Evolutionary conservation across 2,888 invertebrate genomes (phyloP).

Genomic region (Mimachlamys varia): DNA sequence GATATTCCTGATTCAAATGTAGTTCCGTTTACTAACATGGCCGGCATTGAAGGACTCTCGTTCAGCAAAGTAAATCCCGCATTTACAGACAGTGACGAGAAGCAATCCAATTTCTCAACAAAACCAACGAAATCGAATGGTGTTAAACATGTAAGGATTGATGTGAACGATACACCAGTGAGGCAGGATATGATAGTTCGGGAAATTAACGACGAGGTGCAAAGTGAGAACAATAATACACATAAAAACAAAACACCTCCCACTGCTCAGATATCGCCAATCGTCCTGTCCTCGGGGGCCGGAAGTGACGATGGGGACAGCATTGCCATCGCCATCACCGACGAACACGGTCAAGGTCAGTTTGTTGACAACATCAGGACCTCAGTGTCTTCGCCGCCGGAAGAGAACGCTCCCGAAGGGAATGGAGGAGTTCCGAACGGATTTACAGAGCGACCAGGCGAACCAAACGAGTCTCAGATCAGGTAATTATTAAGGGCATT

Average conservation of each 20-base stretch:
- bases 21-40: constrained; percentile 8
- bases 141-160: neutral
- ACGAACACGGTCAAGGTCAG: neutral
- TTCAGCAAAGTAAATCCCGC: neutral
- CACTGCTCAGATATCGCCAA: neutral
- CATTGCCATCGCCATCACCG: neutral
- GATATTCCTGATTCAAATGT: neutral
- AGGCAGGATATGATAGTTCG: neutral
- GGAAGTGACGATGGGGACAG: neutral
- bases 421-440: neutral
- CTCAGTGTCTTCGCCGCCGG: neutral
- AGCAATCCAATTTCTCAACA: neutral
- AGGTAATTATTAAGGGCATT: neutral
- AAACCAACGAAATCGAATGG: neutral
- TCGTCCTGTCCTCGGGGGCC: neutral
- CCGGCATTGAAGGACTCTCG: neutral
- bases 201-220: neutral
- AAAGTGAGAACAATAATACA: neutral
- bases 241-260: neutral
- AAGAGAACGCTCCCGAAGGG: neutral
- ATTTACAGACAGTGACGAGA: neutral
- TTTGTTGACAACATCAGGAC: neutral
- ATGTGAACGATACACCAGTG: neutral
- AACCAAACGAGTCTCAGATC: neutral
- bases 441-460: neutral